A percentile compares a stretch with the other conserved stretches of the same genome.
These are phyloP conservation scores for Spizella passerina DNA, from an alignment of 2,797 vertebrate species.

Conservation along the genomic window DNA sequence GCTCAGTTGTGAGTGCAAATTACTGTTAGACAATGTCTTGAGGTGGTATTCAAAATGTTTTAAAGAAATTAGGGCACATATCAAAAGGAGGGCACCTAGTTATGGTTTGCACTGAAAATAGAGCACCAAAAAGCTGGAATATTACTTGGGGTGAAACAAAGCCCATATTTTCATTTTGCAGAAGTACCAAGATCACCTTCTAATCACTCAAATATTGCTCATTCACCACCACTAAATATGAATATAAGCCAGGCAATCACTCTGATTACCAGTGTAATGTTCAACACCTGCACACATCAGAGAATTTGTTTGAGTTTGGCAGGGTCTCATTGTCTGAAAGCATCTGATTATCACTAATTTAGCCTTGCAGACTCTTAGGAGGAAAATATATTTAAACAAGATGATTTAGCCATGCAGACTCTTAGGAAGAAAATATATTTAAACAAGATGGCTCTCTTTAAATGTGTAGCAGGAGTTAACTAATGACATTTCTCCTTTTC, in stretches of 20 bases:
- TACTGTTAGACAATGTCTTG: background rate
- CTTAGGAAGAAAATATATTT: background rate
- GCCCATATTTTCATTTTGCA: background rate
- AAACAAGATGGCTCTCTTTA: background rate
- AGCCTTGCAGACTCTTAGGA: background rate
- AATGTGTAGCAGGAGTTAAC: background rate
- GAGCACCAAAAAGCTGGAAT: background rate
- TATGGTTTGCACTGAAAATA: background rate
- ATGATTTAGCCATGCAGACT: background rate
- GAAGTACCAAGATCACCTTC: background rate
- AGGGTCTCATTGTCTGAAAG: background rate
- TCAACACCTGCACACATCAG: background rate
- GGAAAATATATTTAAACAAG: background rate
- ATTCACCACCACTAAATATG: background rate
- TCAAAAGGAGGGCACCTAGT: background rate
- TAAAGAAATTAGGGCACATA: background rate
- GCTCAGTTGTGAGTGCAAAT: background rate
- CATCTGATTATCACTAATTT: background rate
- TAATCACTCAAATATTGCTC: background rate
- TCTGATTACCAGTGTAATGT: background rate
- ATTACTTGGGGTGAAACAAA: background rate
- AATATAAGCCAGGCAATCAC: background rate
- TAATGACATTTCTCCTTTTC: background rate
- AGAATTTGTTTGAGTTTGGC: background rate
- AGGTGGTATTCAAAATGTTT: background rate